Percentiles rank a stretch among this genome's conserved stretches.
Evolutionary conservation across 2,888 invertebrate genomes (phyloP).

Genomic region (Nymphalis polychloros): DNA sequence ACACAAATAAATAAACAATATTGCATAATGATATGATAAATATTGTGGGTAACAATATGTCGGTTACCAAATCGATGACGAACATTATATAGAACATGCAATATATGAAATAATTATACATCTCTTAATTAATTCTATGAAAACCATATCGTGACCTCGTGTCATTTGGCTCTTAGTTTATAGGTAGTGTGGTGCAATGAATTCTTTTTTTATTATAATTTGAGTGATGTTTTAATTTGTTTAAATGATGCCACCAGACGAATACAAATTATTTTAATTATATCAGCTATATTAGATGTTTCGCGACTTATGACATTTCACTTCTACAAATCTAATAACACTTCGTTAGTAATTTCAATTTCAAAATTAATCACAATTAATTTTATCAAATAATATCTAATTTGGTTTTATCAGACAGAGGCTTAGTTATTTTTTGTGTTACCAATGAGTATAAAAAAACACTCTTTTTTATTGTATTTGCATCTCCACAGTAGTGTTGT

Average conservation of each 20-base stretch:
- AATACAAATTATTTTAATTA: background rate
- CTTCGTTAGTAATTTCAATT: no score
- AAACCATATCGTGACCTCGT: conserved; percentile 17
- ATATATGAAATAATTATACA: conserved; percentile 7
- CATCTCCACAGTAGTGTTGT: no score
- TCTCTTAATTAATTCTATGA: conserved; percentile 13
- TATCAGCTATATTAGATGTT: background rate
- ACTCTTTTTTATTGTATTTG: no score
- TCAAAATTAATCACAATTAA: no score
- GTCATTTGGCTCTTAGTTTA: conserved; percentile 8
- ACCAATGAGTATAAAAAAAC: no score
- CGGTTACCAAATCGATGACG: conserved; percentile 13
- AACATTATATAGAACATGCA: conserved; percentile 6
- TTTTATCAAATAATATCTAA: no score
- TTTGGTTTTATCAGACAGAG: no score
- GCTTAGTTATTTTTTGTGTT: no score
- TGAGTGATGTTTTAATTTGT: background rate
- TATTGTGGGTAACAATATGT: background rate
- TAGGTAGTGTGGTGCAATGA: background rate
- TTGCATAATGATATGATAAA: conserved; percentile 1
- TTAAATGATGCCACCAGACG: background rate
- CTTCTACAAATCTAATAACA: background rate
- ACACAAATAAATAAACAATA: background rate
- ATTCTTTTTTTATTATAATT: conserved; percentile 3
- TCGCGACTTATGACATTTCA: background rate